These are phyloP conservation scores for Aphaenogaster rudis DNA, from an alignment of 1,140 invertebrate species.

Conservation along the genomic window DNA sequence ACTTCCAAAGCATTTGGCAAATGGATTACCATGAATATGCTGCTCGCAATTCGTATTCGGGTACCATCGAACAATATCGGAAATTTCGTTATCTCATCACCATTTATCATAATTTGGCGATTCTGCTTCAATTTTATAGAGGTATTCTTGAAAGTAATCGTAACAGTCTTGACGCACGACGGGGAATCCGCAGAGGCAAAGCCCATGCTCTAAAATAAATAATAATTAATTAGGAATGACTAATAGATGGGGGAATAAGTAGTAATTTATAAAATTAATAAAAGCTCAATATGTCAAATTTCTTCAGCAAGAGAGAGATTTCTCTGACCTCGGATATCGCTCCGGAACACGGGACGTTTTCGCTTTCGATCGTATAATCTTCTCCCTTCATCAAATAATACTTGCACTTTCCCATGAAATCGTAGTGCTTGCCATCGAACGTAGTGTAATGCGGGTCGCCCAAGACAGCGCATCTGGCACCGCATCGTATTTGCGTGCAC, in stretches of 20 bases:
- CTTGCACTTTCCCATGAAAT: slow-evolving; percentile 96
- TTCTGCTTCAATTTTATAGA: slow-evolving; percentile 92
- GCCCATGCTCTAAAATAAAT: slow-evolving; percentile 88
- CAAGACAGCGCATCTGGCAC: slow-evolving; percentile 92
- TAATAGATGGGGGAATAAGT: slow-evolving; percentile 9
- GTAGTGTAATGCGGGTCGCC: slow-evolving; percentile 97
- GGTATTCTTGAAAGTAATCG: slow-evolving; percentile 85
- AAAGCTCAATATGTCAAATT: not conserved
- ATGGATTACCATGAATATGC: slow-evolving; percentile 91
- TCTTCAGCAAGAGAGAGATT: not conserved
- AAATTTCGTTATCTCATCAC: slow-evolving; percentile 89
- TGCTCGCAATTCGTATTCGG: slow-evolving; percentile 91
- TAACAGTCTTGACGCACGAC: slow-evolving; percentile 94
- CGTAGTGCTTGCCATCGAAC: slow-evolving; percentile 94
- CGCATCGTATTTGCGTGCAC: slow-evolving; percentile 92
- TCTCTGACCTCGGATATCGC: slow-evolving; percentile 90
- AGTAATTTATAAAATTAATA: slow-evolving; percentile 19
- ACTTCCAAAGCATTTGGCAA: slow-evolving; percentile 92
- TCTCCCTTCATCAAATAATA: slow-evolving; percentile 92
- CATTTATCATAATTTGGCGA: slow-evolving; percentile 90
- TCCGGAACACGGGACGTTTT: slow-evolving; percentile 94
- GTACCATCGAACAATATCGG: slow-evolving; percentile 88
- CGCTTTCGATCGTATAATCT: slow-evolving; percentile 92
- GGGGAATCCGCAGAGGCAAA: slow-evolving; percentile 88
- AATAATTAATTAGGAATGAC: slow-evolving; percentile 41